A percentile compares a stretch with the other conserved stretches of the same genome.
These are phyloP conservation scores for Thamnophis elegans DNA, from an alignment of 2,797 vertebrate species.

Conservation along the genomic window DNA sequence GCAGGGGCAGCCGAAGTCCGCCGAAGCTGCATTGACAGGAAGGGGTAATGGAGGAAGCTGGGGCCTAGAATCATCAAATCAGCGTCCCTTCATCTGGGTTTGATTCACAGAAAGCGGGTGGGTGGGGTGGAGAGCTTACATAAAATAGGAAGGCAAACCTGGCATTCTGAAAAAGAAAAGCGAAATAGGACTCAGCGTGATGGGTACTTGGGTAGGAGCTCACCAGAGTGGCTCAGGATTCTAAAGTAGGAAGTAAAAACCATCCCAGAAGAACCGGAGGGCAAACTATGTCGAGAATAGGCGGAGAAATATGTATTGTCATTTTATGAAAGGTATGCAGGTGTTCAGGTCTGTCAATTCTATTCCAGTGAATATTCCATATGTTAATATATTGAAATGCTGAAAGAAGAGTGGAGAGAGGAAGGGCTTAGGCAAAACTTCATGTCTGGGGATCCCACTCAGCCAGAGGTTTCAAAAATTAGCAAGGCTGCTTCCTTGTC, in stretches of 20 bases:
- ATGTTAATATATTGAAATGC: neutral
- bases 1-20: neutral
- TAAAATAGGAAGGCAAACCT: neutral
- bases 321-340: neutral
- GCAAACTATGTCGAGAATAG: neutral
- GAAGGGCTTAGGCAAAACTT: neutral
- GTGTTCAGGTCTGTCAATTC: neutral
- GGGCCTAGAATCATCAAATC: neutral
- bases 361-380: neutral
- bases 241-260: neutral
- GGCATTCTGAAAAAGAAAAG: neutral
- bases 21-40: neutral
- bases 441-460: neutral
- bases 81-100: neutral
- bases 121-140: neutral
- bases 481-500: neutral
- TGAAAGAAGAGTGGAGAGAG: neutral
- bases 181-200: neutral
- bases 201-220: neutral
- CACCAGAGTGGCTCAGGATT: neutral
- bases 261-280: neutral
- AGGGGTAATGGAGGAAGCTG: neutral
- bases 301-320: neutral
- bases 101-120: neutral
- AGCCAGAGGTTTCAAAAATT: neutral